These are phyloP conservation scores for Pollachius pollachius DNA, from an alignment of 2,113 vertebrate genomes.

Conservation along the genomic window DNA sequence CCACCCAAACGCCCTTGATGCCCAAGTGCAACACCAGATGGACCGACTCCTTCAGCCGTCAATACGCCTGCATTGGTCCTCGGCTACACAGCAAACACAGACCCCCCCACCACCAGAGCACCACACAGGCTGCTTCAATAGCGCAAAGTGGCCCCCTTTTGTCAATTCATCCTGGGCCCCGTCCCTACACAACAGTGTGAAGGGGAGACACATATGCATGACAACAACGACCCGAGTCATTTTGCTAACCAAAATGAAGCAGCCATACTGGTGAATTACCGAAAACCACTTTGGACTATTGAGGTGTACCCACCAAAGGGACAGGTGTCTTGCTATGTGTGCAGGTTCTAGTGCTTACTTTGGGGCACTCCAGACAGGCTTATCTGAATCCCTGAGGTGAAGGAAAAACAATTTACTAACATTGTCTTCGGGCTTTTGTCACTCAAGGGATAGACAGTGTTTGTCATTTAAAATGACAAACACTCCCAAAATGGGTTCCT, in stretches of 20 bases:
- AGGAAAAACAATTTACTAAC: constrained; percentile 60
- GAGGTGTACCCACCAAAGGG: constrained; percentile 47
- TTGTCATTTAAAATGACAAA: constrained; percentile 7
- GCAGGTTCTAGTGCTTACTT: constrained; percentile 68
- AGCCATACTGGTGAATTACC: no score
- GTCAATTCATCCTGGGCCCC: background rate
- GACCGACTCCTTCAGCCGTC: constrained; percentile 30
- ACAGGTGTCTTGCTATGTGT: constrained; percentile 42
- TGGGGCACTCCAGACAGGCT: constrained; percentile 75
- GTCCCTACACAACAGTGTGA: background rate
- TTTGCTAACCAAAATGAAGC: background rate
- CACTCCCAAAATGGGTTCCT: background rate
- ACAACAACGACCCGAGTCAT: no score
- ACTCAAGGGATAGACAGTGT: constrained; percentile 4
- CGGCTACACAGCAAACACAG: constrained; percentile 62
- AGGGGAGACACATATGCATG: background rate
- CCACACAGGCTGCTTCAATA: constrained; percentile 58
- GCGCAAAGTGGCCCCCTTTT: constrained; percentile 47
- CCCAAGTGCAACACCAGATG: constrained; percentile 34
- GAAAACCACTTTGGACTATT: constrained; percentile 54
- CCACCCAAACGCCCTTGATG: constrained; percentile 18
- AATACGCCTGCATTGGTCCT: constrained; percentile 35
- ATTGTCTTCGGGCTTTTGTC: constrained; percentile 25
- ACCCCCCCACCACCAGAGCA: constrained; percentile 60
- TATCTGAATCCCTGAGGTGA: constrained; percentile 77